A percentile compares a stretch with the other conserved stretches of the same genome.
phyloP scores from a whole-genome alignment of 1,140 invertebrate genomes.

The Frieseomelitta varia region DNA sequence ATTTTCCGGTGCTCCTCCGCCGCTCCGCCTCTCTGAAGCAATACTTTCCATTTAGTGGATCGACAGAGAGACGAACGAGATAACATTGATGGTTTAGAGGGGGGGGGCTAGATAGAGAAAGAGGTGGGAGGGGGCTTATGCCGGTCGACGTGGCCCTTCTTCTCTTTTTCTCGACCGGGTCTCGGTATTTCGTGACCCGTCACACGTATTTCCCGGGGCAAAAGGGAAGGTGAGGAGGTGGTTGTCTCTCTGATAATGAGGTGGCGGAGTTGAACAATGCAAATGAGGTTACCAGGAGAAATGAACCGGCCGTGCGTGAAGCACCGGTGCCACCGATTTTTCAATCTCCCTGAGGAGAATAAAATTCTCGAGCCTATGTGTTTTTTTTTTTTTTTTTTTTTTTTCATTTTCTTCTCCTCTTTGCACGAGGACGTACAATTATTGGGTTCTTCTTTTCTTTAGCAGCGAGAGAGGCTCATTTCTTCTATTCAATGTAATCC shows the following conservation, averaged over 20 bases:
- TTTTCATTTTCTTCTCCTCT: not conserved
- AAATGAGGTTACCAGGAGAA: slow-evolving; percentile 4
- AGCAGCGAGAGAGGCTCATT: too few species aligned
- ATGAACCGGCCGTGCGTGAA: not conserved
- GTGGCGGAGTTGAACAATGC: not conserved
- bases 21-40: slow-evolving; percentile 80
- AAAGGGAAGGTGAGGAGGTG: too few species aligned
- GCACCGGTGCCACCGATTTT: not conserved
- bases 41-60: slow-evolving; percentile 15
- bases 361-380: not conserved
- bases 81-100: not conserved
- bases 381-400: not conserved
- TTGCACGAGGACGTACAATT: too few species aligned
- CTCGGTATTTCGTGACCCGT: not conserved
- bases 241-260: slow-evolving; percentile 1
- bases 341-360: not conserved
- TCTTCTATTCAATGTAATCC: not conserved
- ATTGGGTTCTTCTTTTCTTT: too few species aligned
- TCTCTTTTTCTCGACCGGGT: not conserved
- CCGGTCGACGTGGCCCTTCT: not conserved
- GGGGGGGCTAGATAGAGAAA: not conserved
- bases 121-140: not conserved
- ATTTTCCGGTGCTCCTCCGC: slow-evolving; percentile 89
- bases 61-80: not conserved
- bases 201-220: not conserved